Evolutionary conservation across 2,113 vertebrate species (phyloP).

Genomic region (Emydura subglobosa): DNA sequence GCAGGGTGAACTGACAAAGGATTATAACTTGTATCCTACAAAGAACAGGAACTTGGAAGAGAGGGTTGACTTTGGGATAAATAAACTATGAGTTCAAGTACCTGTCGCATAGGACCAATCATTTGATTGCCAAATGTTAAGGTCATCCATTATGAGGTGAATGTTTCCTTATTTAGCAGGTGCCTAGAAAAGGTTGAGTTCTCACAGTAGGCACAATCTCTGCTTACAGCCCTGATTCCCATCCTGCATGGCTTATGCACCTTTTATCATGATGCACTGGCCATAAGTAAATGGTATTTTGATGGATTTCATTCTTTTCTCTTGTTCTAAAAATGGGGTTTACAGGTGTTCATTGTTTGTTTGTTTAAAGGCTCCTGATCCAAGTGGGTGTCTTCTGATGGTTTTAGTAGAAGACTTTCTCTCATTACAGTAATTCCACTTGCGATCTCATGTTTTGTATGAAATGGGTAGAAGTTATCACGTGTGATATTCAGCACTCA

Average conservation of each 20-base stretch:
- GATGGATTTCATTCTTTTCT: neutral
- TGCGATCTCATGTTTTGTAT: neutral
- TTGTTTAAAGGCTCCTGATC: neutral
- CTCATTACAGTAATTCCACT: neutral
- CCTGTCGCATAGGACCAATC: neutral
- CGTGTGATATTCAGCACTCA: neutral
- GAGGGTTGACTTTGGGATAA: neutral
- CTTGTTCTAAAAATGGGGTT: neutral
- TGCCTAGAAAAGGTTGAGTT: neutral
- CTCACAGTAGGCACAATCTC: neutral
- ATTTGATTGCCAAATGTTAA: neutral
- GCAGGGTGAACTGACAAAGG: neutral
- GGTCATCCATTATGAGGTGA: neutral
- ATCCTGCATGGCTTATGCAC: neutral
- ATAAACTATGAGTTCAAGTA: neutral
- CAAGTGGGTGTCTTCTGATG: neutral
- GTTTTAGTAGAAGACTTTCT: neutral
- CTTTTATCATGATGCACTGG: neutral
- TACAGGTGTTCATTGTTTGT: neutral
- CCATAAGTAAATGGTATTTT: neutral
- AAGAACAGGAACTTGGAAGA: neutral
- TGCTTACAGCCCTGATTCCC: neutral
- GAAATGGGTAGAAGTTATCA: neutral
- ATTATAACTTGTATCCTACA: neutral
- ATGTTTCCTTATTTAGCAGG: neutral